Evolutionary conservation across 2,888 invertebrate species (phyloP).

Genomic region (Pedicia rivosa): DNA sequence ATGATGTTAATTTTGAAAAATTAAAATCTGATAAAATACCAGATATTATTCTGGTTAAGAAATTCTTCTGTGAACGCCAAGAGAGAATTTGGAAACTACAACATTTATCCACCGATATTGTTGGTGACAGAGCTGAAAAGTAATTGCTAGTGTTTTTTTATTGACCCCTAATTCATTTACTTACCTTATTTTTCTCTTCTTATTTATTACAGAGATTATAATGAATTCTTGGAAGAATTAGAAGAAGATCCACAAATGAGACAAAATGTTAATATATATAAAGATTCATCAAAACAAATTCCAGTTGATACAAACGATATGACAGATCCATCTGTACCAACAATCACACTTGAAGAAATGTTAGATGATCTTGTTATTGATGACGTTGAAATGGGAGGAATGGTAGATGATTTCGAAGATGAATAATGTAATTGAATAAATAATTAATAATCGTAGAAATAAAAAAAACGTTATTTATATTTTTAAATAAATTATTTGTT

Average conservation of each 20-base stretch:
- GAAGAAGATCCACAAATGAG: slow-evolving; percentile 87
- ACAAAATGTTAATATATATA: slow-evolving; percentile 88
- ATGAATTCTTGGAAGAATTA: slow-evolving; percentile 91
- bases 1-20: slow-evolving; percentile 77
- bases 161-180: slow-evolving; percentile 2
- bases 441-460: too few species aligned
- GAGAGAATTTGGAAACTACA: slow-evolving; percentile 82
- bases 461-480: too few species aligned
- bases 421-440: too few species aligned
- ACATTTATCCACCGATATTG: slow-evolving; percentile 60
- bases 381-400: slow-evolving; percentile 69
- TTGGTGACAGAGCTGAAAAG: slow-evolving; percentile 44
- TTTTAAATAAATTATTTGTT: too few species aligned
- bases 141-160: slow-evolving; percentile 19
- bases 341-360: slow-evolving; percentile 83
- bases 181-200: slow-evolving; percentile 7
- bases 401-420: too few species aligned
- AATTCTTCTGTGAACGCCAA: slow-evolving; percentile 57
- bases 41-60: slow-evolving; percentile 91
- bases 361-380: slow-evolving; percentile 73
- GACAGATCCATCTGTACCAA: slow-evolving; percentile 50
- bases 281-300: slow-evolving; percentile 33
- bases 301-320: slow-evolving; percentile 41
- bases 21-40: slow-evolving; percentile 52
- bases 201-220: slow-evolving; percentile 56